Percentiles rank a stretch among this genome's conserved stretches.
phyloP scores from a whole-genome alignment of 2,797 vertebrate species.

The Chelmon rostratus region DNA sequence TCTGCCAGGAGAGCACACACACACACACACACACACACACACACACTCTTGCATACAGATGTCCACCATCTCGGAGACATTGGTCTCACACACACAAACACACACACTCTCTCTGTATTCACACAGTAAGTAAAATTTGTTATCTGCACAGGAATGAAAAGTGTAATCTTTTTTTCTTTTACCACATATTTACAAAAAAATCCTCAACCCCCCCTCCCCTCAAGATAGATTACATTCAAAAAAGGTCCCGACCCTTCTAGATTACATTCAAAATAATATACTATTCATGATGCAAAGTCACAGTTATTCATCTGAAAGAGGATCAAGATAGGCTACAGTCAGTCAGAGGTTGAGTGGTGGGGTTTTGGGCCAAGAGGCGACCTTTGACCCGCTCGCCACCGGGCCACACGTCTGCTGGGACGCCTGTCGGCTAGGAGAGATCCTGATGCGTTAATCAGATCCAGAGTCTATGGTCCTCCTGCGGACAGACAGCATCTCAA shows the following conservation, averaged over 20 bases:
- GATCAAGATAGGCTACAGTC: conserved; percentile 82
- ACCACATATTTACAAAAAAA: conserved; percentile 82
- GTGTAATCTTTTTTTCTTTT: conserved; percentile 69
- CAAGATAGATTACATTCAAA: conserved; percentile 81
- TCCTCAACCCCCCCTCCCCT: conserved; percentile 43
- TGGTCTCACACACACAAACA: conserved; percentile 38
- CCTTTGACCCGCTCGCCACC: conserved; percentile 61
- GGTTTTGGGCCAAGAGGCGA: conserved; percentile 39
- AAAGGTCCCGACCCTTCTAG: conserved; percentile 78
- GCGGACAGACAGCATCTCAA: conserved; percentile 62
- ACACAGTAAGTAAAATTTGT: conserved; percentile 78
- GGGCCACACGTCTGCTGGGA: conserved; percentile 58
- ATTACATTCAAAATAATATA: conserved; percentile 89
- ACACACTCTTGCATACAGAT: conserved; percentile 48
- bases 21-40: conserved; percentile 44
- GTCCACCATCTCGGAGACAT: conserved; percentile 42
- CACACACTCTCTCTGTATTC: conserved; percentile 65
- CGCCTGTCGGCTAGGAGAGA: conserved; percentile 54
- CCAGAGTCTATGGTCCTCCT: conserved; percentile 70
- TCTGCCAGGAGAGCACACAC: conserved; percentile 78
- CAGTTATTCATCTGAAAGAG: conserved; percentile 88
- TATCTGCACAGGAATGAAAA: conserved; percentile 81
- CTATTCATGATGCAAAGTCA: conserved; percentile 92
- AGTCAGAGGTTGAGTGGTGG: conserved; percentile 79
- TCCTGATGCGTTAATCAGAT: conserved; percentile 58